phyloP scores from a whole-genome alignment of 2,888 invertebrate genomes.

The Athalia rosae region DNA sequence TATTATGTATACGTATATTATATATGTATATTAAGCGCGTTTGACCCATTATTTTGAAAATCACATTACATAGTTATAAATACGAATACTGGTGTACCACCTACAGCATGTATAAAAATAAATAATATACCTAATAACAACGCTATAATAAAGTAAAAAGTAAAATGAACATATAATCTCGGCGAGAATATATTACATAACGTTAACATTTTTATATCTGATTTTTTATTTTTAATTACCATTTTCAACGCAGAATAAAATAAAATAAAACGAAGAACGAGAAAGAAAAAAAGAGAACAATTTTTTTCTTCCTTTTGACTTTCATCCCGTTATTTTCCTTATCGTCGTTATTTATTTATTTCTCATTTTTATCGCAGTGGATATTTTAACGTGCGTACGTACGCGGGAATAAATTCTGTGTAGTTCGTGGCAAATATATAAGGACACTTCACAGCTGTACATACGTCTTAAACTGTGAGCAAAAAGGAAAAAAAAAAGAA shows the following conservation, averaged over 20 bases:
- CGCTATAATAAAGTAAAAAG: not conserved
- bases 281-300: too few relatives aligned
- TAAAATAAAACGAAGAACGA: too few relatives aligned
- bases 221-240: conserved; percentile 16
- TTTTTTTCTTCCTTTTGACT: not conserved
- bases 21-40: conserved; percentile 1
- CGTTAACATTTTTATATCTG: conserved; percentile 18
- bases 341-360: too few relatives aligned
- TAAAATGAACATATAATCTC: not conserved
- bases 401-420: too few relatives aligned
- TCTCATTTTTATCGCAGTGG: too few relatives aligned
- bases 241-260: conserved; percentile 23
- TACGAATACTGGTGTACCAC: too few relatives aligned
- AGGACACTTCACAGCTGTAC: too few relatives aligned
- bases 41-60: conserved; percentile 37
- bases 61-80: not conserved
- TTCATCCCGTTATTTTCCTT: not conserved
- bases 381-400: too few relatives aligned
- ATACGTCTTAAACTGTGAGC: not conserved
- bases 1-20: not conserved
- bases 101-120: too few relatives aligned
- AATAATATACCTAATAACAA: not conserved
- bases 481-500: not conserved
- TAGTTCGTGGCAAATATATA: too few relatives aligned
- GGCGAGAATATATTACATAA: not conserved